phyloP scores from a whole-genome alignment of 2,888 invertebrate genomes.

The Ditylenchus weischeri region DNA sequence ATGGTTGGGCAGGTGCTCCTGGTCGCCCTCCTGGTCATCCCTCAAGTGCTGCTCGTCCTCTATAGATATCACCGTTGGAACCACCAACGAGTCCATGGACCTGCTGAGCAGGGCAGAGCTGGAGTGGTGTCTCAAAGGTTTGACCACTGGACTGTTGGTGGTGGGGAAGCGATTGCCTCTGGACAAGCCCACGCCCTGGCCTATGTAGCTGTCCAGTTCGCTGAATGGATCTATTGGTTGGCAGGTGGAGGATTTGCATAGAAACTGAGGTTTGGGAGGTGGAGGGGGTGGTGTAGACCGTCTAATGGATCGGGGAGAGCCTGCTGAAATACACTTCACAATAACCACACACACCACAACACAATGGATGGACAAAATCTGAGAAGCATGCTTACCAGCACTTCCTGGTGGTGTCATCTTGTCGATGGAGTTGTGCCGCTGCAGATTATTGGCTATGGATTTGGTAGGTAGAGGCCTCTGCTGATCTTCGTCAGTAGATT shows the following conservation, averaged over 20 bases:
- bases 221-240: no score
- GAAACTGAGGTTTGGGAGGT: background rate
- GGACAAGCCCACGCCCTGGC: no score
- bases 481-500: constrained; percentile 1
- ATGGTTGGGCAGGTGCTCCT: background rate
- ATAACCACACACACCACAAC: constrained; percentile 4
- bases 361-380: background rate
- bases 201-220: no score
- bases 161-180: no score
- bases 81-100: constrained; percentile 10
- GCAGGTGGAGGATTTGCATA: no score
- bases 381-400: background rate
- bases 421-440: constrained; percentile 6
- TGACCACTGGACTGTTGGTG: no score
- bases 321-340: background rate
- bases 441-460: background rate
- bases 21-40: no score
- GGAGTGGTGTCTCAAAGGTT: no score
- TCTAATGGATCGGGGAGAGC: no score
- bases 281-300: background rate
- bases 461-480: background rate
- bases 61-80: background rate
- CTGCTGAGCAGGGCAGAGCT: background rate
- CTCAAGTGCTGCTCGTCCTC: background rate
- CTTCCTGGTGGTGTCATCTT: constrained; percentile 1